Base-by-base conservation (phyloP, 1,140 invertebrate genomes). In the Bombus soroeensis region DNA sequence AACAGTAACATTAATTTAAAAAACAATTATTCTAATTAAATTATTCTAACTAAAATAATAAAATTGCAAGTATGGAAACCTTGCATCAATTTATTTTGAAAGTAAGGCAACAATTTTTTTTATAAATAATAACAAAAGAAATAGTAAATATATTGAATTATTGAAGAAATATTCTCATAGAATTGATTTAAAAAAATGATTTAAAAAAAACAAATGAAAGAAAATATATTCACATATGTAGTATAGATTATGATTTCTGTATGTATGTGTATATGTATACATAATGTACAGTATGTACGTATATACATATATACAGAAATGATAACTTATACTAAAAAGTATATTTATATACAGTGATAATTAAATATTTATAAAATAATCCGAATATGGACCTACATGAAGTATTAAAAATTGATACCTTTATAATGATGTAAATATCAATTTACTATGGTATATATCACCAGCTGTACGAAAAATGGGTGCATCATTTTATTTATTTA, bases 401-500 rank as follows among this genome's bases (percentile, higher is more conserved):
- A 87, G 62, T 89, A 81, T 32, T 77, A 89, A 81, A 34, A 71
- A 83, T 66, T 83, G 79, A 59, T 72, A 83, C 41, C 32, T 83
- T 89, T 78, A 18, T 75, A 47, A 70, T 70, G 43, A 78, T 85
- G 64, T 68, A 66, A 74, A 89, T 64, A 81, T 87, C 59, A 74
- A 88, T 85, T 68, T 81, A 85, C 70, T 78, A 85, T 53, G 70
- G 39, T 62, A 81, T 88, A 73, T 86, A 86, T 88, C 66, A 88
- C 64, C 88, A 86, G 81, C 73, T 75, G 86, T 80, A 89, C 86
- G 59, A 85, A 90, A 87, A 89, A 87, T 87, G 85, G 84, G 92
- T 85, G 72, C 90, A 87, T 91, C 90, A 80, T 89, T 92, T 95
- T 94, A 93, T 90, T 94, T 94, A 93, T 94, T 92, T 95, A 95